Conservation (phyloP, 2,888 invertebrate genomes). For the Phyllotreta striolata region DNA sequence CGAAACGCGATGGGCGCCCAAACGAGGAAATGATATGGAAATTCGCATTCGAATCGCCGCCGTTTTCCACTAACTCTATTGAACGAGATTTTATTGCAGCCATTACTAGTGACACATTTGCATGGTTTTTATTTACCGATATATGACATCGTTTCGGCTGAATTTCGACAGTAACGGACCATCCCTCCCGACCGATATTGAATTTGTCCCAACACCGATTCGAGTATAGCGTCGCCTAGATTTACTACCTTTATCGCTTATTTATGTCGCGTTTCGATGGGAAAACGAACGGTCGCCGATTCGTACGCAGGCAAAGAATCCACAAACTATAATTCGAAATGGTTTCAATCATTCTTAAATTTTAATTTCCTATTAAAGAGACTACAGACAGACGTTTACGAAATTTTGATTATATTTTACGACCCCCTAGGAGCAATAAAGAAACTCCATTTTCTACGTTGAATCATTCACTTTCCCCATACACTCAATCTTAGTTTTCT, state of each 20-base stretch:
- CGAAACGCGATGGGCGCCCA: conserved; percentile 42
- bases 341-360: neutral
- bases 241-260: no score
- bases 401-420: conserved; percentile 1
- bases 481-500: conserved; percentile 27
- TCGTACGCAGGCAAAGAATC: neutral
- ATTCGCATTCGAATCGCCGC: conserved; percentile 54
- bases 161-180: conserved; percentile 18
- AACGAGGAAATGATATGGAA: conserved; percentile 58
- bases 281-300: no score
- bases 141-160: conserved; percentile 32
- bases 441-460: conserved; percentile 1
- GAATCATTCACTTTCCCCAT: conserved; percentile 10
- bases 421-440: neutral
- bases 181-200: conserved; percentile 13
- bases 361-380: conserved; percentile 1
- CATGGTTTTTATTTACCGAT: conserved; percentile 40
- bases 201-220: conserved; percentile 9
- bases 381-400: neutral
- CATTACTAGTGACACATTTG: conserved; percentile 49
- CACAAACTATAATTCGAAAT: neutral
- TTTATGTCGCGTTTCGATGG: no score
- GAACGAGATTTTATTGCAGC: conserved; percentile 51
- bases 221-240: no score
- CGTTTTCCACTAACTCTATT: conserved; percentile 48